Evolutionary conservation across 1,140 invertebrate species (phyloP).

Genomic region (Anadara kagoshimensis): DNA sequence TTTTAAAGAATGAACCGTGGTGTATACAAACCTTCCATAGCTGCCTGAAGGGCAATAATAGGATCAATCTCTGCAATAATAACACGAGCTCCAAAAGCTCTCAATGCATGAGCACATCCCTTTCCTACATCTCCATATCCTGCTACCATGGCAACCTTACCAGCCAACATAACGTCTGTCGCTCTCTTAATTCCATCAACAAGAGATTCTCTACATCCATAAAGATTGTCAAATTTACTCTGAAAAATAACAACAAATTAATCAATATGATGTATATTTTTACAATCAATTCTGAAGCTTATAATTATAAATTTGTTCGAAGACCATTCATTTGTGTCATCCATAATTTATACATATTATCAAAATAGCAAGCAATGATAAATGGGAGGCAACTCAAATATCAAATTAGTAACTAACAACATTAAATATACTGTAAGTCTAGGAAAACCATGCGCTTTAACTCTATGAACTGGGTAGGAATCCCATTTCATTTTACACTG

Average conservation of each 20-base stretch:
- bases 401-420: too few relatives aligned
- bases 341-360: neutral
- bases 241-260: conserved; percentile 66
- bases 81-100: conserved; percentile 95
- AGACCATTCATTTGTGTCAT: neutral
- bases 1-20: too few relatives aligned
- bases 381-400: too few relatives aligned
- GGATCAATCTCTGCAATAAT: conserved; percentile 99
- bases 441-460: too few relatives aligned
- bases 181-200: conserved; percentile 99
- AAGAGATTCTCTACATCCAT: conserved; percentile 98
- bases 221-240: conserved; percentile 99
- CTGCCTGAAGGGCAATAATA: conserved; percentile 98
- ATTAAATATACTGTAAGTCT: too few relatives aligned
- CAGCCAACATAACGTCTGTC: conserved; percentile 98
- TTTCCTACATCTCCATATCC: conserved; percentile 99
- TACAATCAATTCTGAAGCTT: neutral
- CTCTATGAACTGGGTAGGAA: too few relatives aligned
- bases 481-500: too few relatives aligned
- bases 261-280: neutral
- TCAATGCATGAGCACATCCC: conserved; percentile 96
- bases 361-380: too few relatives aligned
- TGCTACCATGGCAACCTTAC: conserved; percentile 97
- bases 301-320: neutral
- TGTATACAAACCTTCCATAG: conserved; percentile 93